Evolutionary conservation across 2,113 vertebrate genomes (phyloP), one percentile per base, ranked within the genome.

Genomic region (Toxotes jaculatrix): DNA sequence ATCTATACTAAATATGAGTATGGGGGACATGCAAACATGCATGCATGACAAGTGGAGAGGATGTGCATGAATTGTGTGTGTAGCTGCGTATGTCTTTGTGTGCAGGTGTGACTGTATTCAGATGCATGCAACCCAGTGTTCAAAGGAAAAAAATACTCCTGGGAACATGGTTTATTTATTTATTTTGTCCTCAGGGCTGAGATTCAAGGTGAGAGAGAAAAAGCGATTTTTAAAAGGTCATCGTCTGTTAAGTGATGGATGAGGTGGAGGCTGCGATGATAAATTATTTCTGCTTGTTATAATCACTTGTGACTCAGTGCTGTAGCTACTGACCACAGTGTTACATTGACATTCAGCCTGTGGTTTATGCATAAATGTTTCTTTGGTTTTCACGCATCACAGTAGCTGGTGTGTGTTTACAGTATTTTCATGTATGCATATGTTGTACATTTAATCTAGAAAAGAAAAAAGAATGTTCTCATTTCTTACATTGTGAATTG

Each of bases 271-370:
- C 64, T 43, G 43, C 0, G 1, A 34, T 64, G 74, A 57, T 77
- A 3, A 45, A 57, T 63, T 4, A 32, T n/a, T 47, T 77, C 55
- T 57, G 40, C 32, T 70, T 27, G 23, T 62, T 65, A 40, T 67
- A 45, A 56, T 68, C 53, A n/a, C 32, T 43, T 69, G 6, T 55
- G 63, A 55, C 56, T 74, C 73, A 57, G 79, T 71, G 55, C 27
- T 64, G 17, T 3, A 5, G 43, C 61, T 27, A 43, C 65, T 47
- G 40, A 51, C 11, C 16, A 10, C 40, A n/a, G 68, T 12, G 21
- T 61, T 45, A 23, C 14, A 19, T 36, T 11, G 8, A 31, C 40
- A 34, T 21, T 42, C 38, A 70, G 60, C 14, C 67, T 53, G 40
- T 7, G 2, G 32, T 73, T 27, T 73, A 27, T 62, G 53, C 16